Base-by-base conservation (phyloP, 2,888 invertebrate species). In the Auanema freiburgensis region DNA sequence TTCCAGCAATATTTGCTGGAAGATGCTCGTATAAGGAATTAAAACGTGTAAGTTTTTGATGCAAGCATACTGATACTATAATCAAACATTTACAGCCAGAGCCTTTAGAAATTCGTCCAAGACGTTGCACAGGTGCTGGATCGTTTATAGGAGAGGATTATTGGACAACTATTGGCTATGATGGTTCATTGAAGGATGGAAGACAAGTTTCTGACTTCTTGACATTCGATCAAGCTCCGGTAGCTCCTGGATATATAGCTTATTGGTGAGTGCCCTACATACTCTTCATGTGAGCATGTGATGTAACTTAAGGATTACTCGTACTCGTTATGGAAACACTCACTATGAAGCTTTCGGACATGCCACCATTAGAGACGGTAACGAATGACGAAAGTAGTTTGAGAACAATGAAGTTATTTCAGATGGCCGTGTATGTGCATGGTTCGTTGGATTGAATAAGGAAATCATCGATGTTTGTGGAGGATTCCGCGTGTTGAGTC, bases 321-420 rank as follows among this genome's bases (percentile, higher is more conserved):
- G 72, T 2, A 63, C 70, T 1, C 63, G 66, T 33, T 72, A 72
- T 59, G 64, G 63, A 1, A 59, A 58, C 52, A 57, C 58, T 8
- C 74, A 71, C 50, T 76, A 76, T 55, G 77, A 77, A 44, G 72
- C 72, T 0, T 77, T 76, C 44, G 77, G 77, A 1, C 75, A 77
- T 42, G 77, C 67, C 40, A 69, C 67, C 59, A 61, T 69, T 24
- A 42, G 62, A 10, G 24, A 16, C 10, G 60, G 60, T 60, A 43
- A 46, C 46, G 46, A 18, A 18, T 46, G 46, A 12, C 11, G 43
- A 21, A 46, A 18, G 21, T 46, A 8, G 55, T 44, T 55, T 55
- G 16, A 33, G 41, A 55, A 55, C 40, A 25, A n/a, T 40, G 55
- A 55, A 16, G 24, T 52, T 23, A 18, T 23, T 42, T 12, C 49